Evolutionary conservation across 1,140 invertebrate genomes (phyloP).

Genomic region (Potamilus streckersoni): DNA sequence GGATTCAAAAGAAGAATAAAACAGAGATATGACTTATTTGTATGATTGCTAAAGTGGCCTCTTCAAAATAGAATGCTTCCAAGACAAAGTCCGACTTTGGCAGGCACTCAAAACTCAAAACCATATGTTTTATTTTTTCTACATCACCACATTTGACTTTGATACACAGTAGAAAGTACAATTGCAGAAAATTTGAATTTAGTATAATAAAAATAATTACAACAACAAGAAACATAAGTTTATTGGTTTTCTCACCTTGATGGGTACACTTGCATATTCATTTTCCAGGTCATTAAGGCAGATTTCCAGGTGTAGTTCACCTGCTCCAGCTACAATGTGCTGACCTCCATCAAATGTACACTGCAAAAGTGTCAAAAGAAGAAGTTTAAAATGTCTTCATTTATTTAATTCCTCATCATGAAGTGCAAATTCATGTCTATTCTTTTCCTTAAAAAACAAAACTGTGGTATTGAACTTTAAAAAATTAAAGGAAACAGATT

Average conservation of each 20-base stretch:
- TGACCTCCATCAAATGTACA: constrained; percentile 97
- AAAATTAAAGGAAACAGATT: no score
- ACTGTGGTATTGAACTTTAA: not conserved
- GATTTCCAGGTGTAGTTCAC: constrained; percentile 99
- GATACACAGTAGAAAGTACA: not conserved
- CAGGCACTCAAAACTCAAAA: no score
- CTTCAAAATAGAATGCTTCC: no score
- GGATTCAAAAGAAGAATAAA: no score
- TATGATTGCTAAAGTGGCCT: no score
- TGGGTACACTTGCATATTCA: constrained; percentile 98
- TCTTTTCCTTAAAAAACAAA: not conserved
- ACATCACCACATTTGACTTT: not conserved
- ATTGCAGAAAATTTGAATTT: not conserved
- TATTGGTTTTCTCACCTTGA: constrained; percentile 86
- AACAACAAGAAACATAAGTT: not conserved
- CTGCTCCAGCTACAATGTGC: constrained; percentile 99
- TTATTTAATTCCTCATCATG: not conserved
- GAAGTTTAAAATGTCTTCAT: not conserved
- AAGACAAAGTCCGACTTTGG: no score
- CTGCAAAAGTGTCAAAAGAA: constrained; percentile 25
- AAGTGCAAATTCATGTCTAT: not conserved
- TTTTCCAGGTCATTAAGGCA: constrained; percentile 99
- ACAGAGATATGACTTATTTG: no score
- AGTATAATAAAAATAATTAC: not conserved
- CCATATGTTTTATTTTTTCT: no score